Evolutionary conservation across 2,797 vertebrate species (phyloP).

Genomic region (Miichthys miiuy): DNA sequence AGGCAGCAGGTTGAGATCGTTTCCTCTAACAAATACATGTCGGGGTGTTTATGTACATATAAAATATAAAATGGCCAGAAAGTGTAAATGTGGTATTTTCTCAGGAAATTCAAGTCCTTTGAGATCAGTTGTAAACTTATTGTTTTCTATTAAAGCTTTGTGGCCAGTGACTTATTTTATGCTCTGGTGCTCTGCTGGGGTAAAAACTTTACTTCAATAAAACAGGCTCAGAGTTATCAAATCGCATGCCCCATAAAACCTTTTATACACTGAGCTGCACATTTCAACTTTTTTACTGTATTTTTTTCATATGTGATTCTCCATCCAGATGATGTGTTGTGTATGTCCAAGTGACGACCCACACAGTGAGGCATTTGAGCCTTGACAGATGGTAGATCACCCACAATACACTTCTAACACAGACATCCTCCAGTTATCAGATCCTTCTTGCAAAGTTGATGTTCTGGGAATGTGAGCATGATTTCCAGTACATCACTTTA

Average conservation of each 20-base stretch:
- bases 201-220: neutral
- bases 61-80: neutral
- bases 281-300: too few species aligned
- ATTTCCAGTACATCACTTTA: neutral
- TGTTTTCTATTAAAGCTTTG: constrained; percentile 4
- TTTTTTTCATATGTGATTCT: neutral
- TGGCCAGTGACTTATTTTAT: neutral
- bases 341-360: neutral
- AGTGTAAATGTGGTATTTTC: constrained; percentile 3
- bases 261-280: neutral
- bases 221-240: too few species aligned
- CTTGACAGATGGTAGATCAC: neutral
- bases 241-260: neutral
- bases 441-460: neutral
- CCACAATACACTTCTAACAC: neutral
- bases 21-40: constrained; percentile 40
- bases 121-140: constrained; percentile 19
- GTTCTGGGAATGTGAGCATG: neutral
- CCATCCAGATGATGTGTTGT: neutral
- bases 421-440: neutral
- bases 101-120: constrained; percentile 24
- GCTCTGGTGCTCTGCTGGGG: too few species aligned
- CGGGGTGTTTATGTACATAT: constrained; percentile 14
- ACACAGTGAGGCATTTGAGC: neutral
- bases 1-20: constrained; percentile 33